Evolutionary conservation across 2,113 vertebrate species (phyloP), one percentile per base, ranked within the genome.

Genomic region (Picathartes gymnocephalus): DNA sequence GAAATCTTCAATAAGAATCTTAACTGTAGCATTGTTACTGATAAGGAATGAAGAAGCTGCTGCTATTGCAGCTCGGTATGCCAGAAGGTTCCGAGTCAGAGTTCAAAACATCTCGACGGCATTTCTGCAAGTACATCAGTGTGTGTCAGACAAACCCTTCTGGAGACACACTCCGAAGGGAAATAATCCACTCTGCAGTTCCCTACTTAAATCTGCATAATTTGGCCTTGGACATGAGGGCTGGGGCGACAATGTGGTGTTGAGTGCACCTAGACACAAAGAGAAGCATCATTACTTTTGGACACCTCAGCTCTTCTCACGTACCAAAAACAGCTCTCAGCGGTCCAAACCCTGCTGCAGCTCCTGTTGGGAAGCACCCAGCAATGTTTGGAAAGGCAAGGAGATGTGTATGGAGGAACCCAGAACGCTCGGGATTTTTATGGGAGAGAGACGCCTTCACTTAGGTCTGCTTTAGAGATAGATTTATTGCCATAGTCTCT

Each of bases 291-390:
- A 31, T 31, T 25, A 33, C 12, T 39, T n/a, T 57, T 50, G 58
- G 15, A 17, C 28, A 20, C 6, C 22, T 56, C 17, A 24, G 23
- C 4, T 8, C 7, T 44, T 81, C 19, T 13, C 15, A 14, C 21
- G 20, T 1, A 1, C 10, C 44, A 28, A 35, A 54, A 71, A 61
- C 3, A 30, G 6, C 12, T 35, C 9, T 18, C 6, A 1, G 28
- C 40, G 7, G 21, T 24, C 8, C n/a, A 62, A 68, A 10, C 19
- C 12, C 48, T 16, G 1, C 42, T 44, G 10, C 4, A 68, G 40
- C 27, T 71, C 51, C 35, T 47, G 39, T 17, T 13, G 14, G 12
- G 10, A 27, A 71, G 16, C 4, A 28, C 19, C 31, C 28, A 57
- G 28, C 11, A 58, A 22, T 17, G 54, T n/a, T 54, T 12, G 31